phyloP scores from a whole-genome alignment of 2,113 vertebrate species.

The Rhineura floridana region DNA sequence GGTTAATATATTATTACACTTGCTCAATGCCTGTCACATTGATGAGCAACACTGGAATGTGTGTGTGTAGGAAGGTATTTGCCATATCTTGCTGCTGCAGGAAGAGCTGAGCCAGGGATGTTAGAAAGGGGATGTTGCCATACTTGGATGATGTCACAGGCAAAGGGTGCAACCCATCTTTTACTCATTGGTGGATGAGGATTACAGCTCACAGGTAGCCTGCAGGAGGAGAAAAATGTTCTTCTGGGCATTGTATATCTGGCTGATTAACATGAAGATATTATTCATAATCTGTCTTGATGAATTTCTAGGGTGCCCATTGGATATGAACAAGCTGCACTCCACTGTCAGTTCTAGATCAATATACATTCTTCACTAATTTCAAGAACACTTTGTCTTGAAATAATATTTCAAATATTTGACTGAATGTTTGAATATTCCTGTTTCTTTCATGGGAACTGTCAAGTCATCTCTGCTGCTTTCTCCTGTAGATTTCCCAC shows the following conservation, averaged over 20 bases:
- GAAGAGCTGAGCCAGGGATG: no score
- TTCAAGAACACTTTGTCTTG: background rate
- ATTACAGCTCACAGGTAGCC: background rate
- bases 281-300: background rate
- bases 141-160: background rate
- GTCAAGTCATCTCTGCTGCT: background rate
- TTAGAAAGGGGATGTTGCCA: background rate
- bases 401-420: background rate
- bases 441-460: fast-evolving
- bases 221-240: background rate
- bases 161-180: background rate
- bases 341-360: fast-evolving
- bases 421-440: background rate
- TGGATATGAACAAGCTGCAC: background rate
- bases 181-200: background rate
- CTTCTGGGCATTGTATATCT: background rate
- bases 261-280: no score
- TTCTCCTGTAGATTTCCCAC: conserved; percentile 45
- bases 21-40: background rate
- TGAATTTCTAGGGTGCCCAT: background rate
- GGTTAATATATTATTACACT: background rate
- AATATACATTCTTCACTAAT: background rate
- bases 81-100: background rate
- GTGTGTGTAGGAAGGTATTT: background rate
- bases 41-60: background rate